These are phyloP conservation scores for Cottus gobio DNA, from an alignment of 2,113 vertebrate species.

Conservation along the genomic window DNA sequence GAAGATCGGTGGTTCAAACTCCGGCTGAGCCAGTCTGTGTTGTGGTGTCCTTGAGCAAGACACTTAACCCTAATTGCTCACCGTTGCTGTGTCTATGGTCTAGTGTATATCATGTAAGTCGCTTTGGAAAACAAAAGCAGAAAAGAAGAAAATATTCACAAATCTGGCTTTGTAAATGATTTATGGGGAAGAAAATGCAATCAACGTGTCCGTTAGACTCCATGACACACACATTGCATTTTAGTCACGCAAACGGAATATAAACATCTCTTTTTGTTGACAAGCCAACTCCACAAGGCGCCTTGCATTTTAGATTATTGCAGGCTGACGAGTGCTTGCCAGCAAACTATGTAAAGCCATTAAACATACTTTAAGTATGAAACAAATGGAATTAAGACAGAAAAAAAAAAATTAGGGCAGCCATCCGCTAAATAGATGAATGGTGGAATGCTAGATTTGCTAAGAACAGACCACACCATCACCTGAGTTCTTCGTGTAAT, in stretches of 20 bases:
- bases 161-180: too few species aligned
- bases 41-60: too few species aligned
- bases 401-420: not conserved
- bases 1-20: too few species aligned
- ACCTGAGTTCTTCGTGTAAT: not conserved
- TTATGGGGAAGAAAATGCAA: not conserved
- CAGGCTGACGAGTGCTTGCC: not conserved
- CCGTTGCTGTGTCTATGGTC: too few species aligned
- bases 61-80: too few species aligned
- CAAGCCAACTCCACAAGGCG: not conserved
- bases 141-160: not conserved
- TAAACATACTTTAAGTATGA: not conserved
- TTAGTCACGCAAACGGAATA: not conserved
- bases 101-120: too few species aligned
- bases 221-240: not conserved
- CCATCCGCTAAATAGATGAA: conserved; percentile 1
- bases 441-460: conserved; percentile 14
- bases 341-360: conserved; percentile 3
- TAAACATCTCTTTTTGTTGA: not conserved
- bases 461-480: not conserved
- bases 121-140: too few species aligned
- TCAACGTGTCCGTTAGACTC: not conserved
- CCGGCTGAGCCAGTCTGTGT: too few species aligned
- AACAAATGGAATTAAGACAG: too few species aligned
- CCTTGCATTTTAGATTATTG: not conserved